Percentiles rank a stretch among this genome's conserved stretches.
Evolutionary conservation across 2,888 invertebrate genomes (phyloP).

Genomic region (Tromatobia lineatoria): DNA sequence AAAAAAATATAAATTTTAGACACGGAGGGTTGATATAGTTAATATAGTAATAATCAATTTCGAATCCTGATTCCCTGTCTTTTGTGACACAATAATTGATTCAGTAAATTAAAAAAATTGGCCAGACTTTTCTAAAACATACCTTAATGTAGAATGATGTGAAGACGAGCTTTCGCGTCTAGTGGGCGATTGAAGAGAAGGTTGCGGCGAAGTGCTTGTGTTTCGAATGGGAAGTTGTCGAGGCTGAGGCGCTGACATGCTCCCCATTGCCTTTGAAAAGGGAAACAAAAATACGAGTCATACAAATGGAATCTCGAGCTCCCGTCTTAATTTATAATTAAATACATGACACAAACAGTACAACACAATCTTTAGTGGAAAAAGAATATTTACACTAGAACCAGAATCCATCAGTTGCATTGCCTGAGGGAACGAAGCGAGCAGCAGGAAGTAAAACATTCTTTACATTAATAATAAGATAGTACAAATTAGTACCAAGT

Average conservation of each 20-base stretch:
- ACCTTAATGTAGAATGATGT: conserved; percentile 81
- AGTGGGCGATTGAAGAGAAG: conserved; percentile 78
- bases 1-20: no score
- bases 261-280: conserved; percentile 80
- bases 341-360: neutral
- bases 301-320: conserved; percentile 46
- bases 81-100: no score
- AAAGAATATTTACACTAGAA: conserved; percentile 93
- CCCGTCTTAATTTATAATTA: neutral
- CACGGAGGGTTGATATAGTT: no score
- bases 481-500: neutral
- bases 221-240: conserved; percentile 71
- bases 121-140: conserved; percentile 16
- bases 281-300: conserved; percentile 51
- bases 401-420: conserved; percentile 97
- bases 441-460: conserved; percentile 71
- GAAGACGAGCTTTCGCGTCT: conserved; percentile 82
- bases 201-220: conserved; percentile 74
- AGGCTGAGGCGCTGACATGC: conserved; percentile 77
- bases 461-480: conserved; percentile 37
- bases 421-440: conserved; percentile 88
- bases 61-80: no score
- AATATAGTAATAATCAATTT: no score
- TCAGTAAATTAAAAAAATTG: neutral
- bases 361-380: conserved; percentile 19